Evolutionary conservation across 1,140 invertebrate species (phyloP), one percentile per base, ranked within the genome.

Genomic region (Papilio machaon): DNA sequence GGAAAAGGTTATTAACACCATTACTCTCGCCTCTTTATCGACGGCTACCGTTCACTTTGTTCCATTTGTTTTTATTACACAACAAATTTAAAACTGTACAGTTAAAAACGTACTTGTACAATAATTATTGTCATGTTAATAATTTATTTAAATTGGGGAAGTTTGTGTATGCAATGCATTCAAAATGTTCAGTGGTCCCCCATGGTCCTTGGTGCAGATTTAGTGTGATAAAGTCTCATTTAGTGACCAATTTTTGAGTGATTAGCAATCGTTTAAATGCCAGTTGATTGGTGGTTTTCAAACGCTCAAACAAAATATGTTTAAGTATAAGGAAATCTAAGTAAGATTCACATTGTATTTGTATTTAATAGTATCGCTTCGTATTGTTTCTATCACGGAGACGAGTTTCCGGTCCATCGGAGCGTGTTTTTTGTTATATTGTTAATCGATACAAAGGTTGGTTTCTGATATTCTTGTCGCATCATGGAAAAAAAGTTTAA

Each of bases 381-480:
- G 49, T 75, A 75, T 49, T 75, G 73, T 75, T 75, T 23, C 73
- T 17, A 74, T 74, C 73, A 19, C 9, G 47, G 73, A 75, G 73
- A 52, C 47, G 46, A 75, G 73, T 30, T 86, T 86, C 85, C 82
- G 84, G 82, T 64, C 80, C 79, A 85, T n/a, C 83, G 83, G 84
- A 87, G 83, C 83, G 82, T 49, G 74, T 81, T 80, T 64, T 67
- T 17, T 75, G 58, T 60, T 52, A 75, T 54, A 74, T 74, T 54
- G 81, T 81, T 83, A 70, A 79, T 73, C 80, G 82, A 82, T 82
- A 84, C 73, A 85, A 83, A 87, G 85, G 83, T 85, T 82, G 83
- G 46, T 67, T 75, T 82, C 80, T 23, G 82, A 75, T 52, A 73
- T 19, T 58, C 17, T n/a, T 15, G 15, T 82, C 73, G 49, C 78